A percentile compares a stretch with the other conserved stretches of the same genome.
Conservation (phyloP, 2,888 invertebrate species). For the Drosophila paucipuncta region DNA sequence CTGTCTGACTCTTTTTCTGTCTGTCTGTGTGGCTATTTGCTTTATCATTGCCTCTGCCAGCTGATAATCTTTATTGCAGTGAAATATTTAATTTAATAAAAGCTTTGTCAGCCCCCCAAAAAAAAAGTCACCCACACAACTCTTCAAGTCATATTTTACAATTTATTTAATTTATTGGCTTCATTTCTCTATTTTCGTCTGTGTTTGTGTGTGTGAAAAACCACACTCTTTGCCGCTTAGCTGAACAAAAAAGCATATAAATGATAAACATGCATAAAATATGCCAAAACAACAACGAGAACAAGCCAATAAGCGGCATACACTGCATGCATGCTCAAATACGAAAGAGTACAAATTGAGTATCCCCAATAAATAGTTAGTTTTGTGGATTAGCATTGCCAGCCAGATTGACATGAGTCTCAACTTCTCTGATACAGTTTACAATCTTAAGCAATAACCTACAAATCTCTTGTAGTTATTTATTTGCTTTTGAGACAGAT, state of each 20-base stretch:
- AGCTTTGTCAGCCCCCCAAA: constrained; percentile 41
- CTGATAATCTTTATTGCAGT: constrained; percentile 81
- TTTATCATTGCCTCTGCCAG: constrained; percentile 71
- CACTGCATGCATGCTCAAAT: constrained; percentile 32
- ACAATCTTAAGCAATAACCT: neutral
- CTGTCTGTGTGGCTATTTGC: constrained; percentile 53
- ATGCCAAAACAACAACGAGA: constrained; percentile 71
- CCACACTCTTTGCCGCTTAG: constrained; percentile 47
- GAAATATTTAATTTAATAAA: constrained; percentile 80
- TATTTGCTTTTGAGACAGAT: neutral
- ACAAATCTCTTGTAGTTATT: neutral
- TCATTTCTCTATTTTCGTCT: constrained; percentile 12
- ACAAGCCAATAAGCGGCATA: constrained; percentile 69
- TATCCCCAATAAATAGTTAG: neutral
- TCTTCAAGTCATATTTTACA: constrained; percentile 70
- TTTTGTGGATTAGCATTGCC: neutral
- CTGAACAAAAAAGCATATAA: constrained; percentile 72
- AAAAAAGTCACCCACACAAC: constrained; percentile 8
- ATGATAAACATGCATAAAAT: constrained; percentile 78
- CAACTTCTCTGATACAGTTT: neutral
- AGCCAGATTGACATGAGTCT: neutral
- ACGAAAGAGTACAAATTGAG: constrained; percentile 18
- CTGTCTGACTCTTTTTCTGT: constrained; percentile 11
- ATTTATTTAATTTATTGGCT: constrained; percentile 78
- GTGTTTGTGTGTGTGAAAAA: constrained; percentile 30